Conservation (phyloP, 2,888 invertebrate genomes). For the Aphidoletes aphidimyza region DNA sequence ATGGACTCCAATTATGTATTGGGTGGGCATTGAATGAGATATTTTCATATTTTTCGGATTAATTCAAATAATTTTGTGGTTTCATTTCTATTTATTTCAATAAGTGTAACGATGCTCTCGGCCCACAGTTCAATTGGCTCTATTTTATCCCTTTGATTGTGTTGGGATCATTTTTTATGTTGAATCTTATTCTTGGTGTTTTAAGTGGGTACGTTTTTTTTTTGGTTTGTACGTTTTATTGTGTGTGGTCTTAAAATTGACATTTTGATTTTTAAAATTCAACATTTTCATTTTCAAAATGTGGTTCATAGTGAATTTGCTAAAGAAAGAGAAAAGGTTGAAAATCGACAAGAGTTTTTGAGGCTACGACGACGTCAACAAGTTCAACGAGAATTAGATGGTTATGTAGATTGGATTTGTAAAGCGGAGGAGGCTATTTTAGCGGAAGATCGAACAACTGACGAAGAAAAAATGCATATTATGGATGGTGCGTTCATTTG, state of each 20-base stretch:
- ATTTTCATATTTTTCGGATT: not conserved
- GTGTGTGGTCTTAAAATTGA: too few species aligned
- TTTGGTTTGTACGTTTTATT: too few species aligned
- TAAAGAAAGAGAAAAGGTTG: slow-evolving; percentile 99
- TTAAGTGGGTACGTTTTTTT: slow-evolving; percentile 54
- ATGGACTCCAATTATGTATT: slow-evolving; percentile 99
- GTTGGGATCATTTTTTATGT: slow-evolving; percentile 99
- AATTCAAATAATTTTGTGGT: not conserved
- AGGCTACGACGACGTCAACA: slow-evolving; percentile 98
- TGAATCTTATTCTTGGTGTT: slow-evolving; percentile 99
- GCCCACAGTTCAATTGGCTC: slow-evolving; percentile 99
- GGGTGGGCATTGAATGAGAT: slow-evolving; percentile 74
- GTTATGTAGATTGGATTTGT: slow-evolving; percentile 99
- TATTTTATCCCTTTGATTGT: slow-evolving; percentile 99
- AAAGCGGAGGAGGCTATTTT: slow-evolving; percentile 99
- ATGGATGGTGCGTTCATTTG: slow-evolving; percentile 83
- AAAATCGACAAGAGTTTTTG: slow-evolving; percentile 99
- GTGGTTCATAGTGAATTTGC: slow-evolving; percentile 99
- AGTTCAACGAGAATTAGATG: slow-evolving; percentile 97
- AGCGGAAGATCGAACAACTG: slow-evolving; percentile 98
- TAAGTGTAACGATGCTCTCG: slow-evolving; percentile 99
- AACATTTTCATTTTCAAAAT: not conserved
- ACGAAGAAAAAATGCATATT: slow-evolving; percentile 99
- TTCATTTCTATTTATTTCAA: slow-evolving; percentile 56
- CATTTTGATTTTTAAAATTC: not conserved